Conservation (phyloP, 1,140 invertebrate species). For the Temnothorax longispinosus region DNA sequence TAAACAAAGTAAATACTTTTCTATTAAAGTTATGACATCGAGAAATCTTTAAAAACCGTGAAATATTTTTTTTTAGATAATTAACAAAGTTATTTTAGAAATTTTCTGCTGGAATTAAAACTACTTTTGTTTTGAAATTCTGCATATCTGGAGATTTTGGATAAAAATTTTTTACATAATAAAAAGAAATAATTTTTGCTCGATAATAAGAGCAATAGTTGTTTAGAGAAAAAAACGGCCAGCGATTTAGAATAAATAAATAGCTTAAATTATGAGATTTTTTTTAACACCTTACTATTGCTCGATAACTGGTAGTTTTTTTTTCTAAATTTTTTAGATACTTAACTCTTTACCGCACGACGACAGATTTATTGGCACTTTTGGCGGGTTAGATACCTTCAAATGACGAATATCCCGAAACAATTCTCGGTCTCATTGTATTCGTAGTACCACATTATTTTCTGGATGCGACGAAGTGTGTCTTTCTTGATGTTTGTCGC, state of each 20-base stretch:
- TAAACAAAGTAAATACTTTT: background rate
- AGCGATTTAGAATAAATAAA: no score
- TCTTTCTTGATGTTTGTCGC: background rate
- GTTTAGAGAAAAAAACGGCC: no score
- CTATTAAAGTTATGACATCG: background rate
- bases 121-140: background rate
- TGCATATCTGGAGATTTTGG: background rate
- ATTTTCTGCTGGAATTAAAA: background rate
- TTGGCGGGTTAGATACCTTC: background rate
- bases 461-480: background rate
- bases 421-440: background rate
- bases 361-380: background rate
- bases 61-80: background rate
- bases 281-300: no score
- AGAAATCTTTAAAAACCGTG: background rate
- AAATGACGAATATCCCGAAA: background rate
- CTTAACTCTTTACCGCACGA: background rate
- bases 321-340: background rate
- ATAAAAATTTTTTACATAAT: background rate
- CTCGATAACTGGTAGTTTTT: no score
- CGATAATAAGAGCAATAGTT: no score
- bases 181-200: no score
- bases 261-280: no score
- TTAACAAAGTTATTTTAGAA: background rate
- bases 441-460: background rate